Base-by-base conservation (phyloP, 2,888 invertebrate species). In the Drosophila neotestacea region DNA sequence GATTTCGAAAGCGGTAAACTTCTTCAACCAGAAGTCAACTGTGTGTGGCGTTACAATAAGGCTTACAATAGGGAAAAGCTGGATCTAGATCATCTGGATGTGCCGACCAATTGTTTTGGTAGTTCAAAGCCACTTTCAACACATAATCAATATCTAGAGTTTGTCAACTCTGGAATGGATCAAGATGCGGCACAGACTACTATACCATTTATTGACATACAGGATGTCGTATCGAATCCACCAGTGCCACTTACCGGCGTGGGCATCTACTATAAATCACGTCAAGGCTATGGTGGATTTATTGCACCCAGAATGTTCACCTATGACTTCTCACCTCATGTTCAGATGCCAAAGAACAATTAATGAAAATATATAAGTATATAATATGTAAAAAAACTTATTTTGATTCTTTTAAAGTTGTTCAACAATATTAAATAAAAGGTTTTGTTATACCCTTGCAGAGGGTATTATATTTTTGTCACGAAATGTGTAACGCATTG, bases 31-130 rank as follows among this genome's bases (percentile, higher is more conserved):
- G 93, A 94, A 36, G 91, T 92, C 6, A 94, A 94, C 78, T 96
- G 96, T 88, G 93, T 94, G 52, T 98, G 97, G 97, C 94, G 96
- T 74, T 96, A 96, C 77, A 97, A 97, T 88, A 96, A 96, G 10
- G 85, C 91, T 2, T 92, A 64, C 0, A 93, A 95, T 34, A 94
- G 96, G 95, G 6, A 7, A 22, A 93, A 94, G 76, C 91, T 96
- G 4, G 90, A 92, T 4, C 90, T 96, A 0, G 78, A 91, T 56
- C 93, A 93, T 42, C 95, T 96, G 0, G 96, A 96, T 91, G 91
- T 96, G 34, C 95, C 97, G 0, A 96, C 94, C 92, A 93, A 1
- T 93, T 95, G 9, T 79, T 93, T 91, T 6, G 91, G 92, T 0
- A 92, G 93, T 1, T 93, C 95, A 9, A 79, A 93, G 5, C 94